phyloP scores from a whole-genome alignment of 2,797 vertebrate genomes.

The Gambelia wislizenii region DNA sequence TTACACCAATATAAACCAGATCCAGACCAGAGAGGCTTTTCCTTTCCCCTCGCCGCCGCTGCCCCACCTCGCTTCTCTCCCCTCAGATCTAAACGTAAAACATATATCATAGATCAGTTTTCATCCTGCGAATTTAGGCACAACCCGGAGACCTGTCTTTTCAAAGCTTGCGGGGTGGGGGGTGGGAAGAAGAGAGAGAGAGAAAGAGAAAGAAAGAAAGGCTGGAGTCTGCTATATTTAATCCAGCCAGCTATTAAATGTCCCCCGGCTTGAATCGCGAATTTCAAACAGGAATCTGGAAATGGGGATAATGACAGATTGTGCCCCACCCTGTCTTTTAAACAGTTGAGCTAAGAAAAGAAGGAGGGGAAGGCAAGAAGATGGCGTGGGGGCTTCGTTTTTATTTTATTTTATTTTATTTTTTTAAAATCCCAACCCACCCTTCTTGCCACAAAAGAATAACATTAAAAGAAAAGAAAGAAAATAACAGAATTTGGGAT shows the following conservation, averaged over 20 bases:
- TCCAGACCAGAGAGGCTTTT: constrained; percentile 62
- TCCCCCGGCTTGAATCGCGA: constrained; percentile 77
- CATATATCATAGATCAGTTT: constrained; percentile 82
- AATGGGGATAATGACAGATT: constrained; percentile 72
- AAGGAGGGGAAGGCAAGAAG: not conserved
- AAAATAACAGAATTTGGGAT: constrained; percentile 36
- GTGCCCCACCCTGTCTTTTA: not conserved
- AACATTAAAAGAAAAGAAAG: constrained; percentile 31
- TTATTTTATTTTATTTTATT: constrained; percentile 75
- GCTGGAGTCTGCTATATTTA: constrained; percentile 81
- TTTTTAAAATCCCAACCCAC: no score
- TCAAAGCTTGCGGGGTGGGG: constrained; percentile 62
- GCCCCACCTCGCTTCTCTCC: constrained; percentile 53
- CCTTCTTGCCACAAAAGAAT: constrained; percentile 59
- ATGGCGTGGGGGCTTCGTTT: constrained; percentile 15
- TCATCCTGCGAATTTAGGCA: constrained; percentile 77
- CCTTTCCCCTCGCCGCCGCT: constrained; percentile 48
- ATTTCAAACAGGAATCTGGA: constrained; percentile 72
- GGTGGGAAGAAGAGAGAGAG: no score
- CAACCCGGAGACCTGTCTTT: constrained; percentile 78
- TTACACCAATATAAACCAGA: constrained; percentile 75
- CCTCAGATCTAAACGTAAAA: constrained; percentile 80
- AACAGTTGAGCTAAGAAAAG: constrained; percentile 60
- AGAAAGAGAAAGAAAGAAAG: not conserved
- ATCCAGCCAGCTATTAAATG: constrained; percentile 83